Evolutionary conservation across 2,888 invertebrate species (phyloP).

Genomic region (Leptopilina drosophilae): DNA sequence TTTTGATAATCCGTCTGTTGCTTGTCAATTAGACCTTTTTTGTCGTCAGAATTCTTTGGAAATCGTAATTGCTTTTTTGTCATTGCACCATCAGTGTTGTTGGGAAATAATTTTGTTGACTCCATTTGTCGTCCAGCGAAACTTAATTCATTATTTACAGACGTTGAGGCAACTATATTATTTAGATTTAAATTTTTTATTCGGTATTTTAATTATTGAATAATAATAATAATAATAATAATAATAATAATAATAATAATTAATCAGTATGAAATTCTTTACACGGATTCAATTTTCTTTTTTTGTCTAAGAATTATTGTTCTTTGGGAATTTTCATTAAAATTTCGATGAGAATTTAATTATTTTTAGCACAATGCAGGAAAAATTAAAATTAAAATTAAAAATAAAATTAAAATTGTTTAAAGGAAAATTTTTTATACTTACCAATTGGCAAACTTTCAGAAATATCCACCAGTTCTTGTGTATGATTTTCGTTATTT

Average conservation of each 20-base stretch:
- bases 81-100: not conserved
- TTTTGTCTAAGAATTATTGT: too few species aligned
- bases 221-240: not conserved
- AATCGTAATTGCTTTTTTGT: constrained; percentile 10
- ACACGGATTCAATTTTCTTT: too few species aligned
- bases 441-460: constrained; percentile 18
- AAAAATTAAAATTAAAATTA: too few species aligned
- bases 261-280: too few species aligned
- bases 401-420: too few species aligned
- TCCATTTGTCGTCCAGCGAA: not conserved
- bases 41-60: constrained; percentile 6
- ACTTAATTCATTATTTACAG: not conserved
- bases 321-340: too few species aligned
- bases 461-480: constrained; percentile 1
- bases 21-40: constrained; percentile 73
- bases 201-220: not conserved
- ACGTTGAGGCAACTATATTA: not conserved
- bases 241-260: too few species aligned
- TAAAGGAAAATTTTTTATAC: too few species aligned
- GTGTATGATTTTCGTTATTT: not conserved
- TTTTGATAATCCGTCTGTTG: constrained; percentile 77
- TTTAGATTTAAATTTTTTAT: not conserved
- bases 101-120: not conserved
- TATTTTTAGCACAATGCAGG: too few species aligned
- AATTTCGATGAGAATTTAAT: not conserved